Conservation (phyloP, 2,797 vertebrate genomes). For the Glyptemys insculpta region DNA sequence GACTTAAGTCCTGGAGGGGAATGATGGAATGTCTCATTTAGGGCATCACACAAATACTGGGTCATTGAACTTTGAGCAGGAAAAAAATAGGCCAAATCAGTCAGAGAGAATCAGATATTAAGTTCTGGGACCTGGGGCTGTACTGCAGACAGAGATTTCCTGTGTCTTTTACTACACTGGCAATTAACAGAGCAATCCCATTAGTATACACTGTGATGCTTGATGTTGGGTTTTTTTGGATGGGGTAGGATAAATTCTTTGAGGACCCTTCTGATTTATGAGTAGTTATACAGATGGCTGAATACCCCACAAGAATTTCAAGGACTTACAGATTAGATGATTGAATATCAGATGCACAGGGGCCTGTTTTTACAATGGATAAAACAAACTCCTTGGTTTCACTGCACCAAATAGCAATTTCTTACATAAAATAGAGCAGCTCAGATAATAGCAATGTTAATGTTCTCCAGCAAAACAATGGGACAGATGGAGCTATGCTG, state of each 20-base stretch:
- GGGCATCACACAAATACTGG: not conserved
- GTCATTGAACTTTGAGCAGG: not conserved
- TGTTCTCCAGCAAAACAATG: not conserved
- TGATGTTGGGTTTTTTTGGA: not conserved
- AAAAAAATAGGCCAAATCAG: conserved; percentile 46
- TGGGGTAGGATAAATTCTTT: conserved; percentile 13
- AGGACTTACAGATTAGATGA: not conserved
- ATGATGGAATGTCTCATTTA: not conserved
- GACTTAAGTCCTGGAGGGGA: conserved; percentile 4
- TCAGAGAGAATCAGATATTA: not conserved
- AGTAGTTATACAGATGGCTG: not conserved
- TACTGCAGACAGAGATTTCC: not conserved
- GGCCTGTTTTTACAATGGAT: not conserved
- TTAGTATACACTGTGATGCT: not conserved
- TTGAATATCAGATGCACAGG: not conserved
- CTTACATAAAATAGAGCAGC: not conserved
- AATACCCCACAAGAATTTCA: not conserved
- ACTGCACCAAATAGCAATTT: not conserved
- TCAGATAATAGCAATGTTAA: not conserved
- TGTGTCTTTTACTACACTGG: not conserved
- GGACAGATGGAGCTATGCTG: not conserved
- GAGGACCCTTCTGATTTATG: not conserved
- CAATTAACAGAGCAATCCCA: not conserved
- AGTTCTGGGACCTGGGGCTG: conserved; percentile 26
- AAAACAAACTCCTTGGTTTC: not conserved